Conservation (phyloP, 2,113 vertebrate species). For the Catharus fuscescens region DNA sequence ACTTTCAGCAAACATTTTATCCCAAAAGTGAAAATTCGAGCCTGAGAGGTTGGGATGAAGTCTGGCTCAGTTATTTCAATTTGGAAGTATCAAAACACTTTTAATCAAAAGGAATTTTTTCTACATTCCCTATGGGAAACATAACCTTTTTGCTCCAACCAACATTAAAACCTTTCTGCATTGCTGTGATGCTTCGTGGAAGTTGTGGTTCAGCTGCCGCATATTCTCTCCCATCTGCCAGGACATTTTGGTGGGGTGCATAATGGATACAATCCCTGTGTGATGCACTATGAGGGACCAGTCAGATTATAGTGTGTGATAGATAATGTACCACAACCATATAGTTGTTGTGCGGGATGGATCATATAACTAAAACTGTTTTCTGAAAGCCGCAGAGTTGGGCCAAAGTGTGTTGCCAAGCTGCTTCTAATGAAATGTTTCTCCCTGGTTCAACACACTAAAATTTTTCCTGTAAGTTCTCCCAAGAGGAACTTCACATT, state of each 20-base stretch:
- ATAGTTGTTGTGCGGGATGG: background rate
- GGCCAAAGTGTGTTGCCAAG: background rate
- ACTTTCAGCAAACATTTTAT: background rate
- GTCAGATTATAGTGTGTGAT: background rate
- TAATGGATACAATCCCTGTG: background rate
- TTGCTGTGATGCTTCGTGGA: background rate
- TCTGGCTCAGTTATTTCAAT: background rate
- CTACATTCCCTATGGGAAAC: background rate
- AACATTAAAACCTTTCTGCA: background rate
- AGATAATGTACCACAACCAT: background rate
- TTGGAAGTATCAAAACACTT: background rate
- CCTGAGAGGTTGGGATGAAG: background rate
- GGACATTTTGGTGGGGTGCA: background rate
- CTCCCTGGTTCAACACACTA: background rate
- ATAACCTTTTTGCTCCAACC: background rate
- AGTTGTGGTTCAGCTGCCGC: background rate
- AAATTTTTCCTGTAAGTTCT: background rate
- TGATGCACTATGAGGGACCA: background rate
- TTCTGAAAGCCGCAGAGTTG: background rate
- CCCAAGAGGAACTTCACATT: background rate
- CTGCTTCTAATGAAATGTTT: background rate
- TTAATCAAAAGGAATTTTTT: background rate
- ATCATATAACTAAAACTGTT: background rate
- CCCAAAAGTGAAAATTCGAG: background rate
- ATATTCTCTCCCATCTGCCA: background rate